Conservation (phyloP, 2,888 invertebrate genomes). For the Allacma fusca region DNA sequence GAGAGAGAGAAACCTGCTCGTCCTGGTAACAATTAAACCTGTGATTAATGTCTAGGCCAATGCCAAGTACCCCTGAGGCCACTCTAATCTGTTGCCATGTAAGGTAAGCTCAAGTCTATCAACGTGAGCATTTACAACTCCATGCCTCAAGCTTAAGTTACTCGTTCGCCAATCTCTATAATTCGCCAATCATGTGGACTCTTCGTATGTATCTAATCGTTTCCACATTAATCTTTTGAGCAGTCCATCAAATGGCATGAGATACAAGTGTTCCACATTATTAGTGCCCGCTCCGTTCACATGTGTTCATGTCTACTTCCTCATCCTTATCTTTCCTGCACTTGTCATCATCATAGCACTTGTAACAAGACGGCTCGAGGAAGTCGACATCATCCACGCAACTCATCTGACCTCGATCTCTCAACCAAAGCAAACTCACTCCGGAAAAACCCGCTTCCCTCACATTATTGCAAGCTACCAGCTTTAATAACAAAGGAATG, state of each 20-base stretch:
- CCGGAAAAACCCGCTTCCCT: conserved; percentile 28
- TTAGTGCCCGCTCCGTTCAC: conserved; percentile 29
- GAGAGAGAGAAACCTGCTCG: conserved; percentile 19
- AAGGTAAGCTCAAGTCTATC: conserved; percentile 9
- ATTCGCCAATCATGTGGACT: conserved; percentile 22
- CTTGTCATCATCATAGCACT: conserved; percentile 25
- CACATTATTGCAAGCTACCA: not conserved
- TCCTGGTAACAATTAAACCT: conserved; percentile 40
- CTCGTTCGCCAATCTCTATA: not conserved
- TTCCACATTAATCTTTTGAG: not conserved
- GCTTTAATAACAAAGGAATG: not conserved
- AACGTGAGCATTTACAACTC: conserved; percentile 20
- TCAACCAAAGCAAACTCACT: conserved; percentile 11
- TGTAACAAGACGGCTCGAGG: not conserved
- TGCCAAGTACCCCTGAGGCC: conserved; percentile 38
- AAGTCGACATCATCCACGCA: conserved; percentile 18
- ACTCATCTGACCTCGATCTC: conserved; percentile 24
- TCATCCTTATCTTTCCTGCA: conserved; percentile 27
- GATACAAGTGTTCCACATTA: conserved; percentile 31
- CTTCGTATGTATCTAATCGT: not conserved
- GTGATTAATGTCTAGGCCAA: conserved; percentile 43
- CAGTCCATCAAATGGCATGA: conserved; percentile 26
- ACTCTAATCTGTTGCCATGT: conserved; percentile 17
- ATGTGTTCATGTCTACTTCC: conserved; percentile 17
- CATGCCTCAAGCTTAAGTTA: conserved; percentile 17